These are phyloP conservation scores for Geopemphigus sp. DNA, from an alignment of 1,140 invertebrate species.

Conservation along the genomic window DNA sequence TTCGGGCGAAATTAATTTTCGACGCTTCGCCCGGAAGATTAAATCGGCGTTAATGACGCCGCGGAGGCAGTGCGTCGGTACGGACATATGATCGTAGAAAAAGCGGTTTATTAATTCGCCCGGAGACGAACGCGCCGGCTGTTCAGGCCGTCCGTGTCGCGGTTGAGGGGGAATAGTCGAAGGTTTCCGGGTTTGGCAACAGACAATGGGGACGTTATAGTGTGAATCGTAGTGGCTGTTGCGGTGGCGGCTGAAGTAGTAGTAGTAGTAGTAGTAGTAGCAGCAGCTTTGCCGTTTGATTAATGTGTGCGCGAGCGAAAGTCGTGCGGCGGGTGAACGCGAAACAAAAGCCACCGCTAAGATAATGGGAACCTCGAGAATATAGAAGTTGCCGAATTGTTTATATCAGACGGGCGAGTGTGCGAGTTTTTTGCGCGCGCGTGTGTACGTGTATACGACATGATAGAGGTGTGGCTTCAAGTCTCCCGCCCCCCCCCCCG, in stretches of 20 bases:
- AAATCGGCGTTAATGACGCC: neutral
- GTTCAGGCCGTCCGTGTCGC: neutral
- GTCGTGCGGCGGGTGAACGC: neutral
- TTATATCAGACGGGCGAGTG: constrained; percentile 6
- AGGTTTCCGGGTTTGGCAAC: neutral
- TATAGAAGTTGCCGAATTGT: constrained; percentile 44
- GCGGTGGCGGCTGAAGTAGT: too few species aligned
- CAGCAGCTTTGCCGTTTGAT: neutral
- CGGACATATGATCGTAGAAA: neutral
- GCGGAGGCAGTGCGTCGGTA: too few species aligned
- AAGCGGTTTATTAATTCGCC: neutral
- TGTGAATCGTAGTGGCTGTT: too few species aligned
- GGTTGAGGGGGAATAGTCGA: neutral
- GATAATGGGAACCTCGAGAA: constrained; percentile 29
- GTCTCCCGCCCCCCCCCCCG: too few species aligned
- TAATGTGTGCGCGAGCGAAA: neutral
- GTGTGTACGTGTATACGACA: neutral
- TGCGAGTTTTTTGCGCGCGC: neutral
- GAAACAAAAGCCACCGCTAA: constrained; percentile 24
- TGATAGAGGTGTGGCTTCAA: constrained; percentile 36
- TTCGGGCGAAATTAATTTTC: too few species aligned
- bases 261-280: too few species aligned
- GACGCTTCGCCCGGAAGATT: neutral
- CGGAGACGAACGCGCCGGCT: neutral
- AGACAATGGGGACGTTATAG: neutral